Base-by-base conservation (phyloP, 2,113 vertebrate species). In the Notiomystis cincta region DNA sequence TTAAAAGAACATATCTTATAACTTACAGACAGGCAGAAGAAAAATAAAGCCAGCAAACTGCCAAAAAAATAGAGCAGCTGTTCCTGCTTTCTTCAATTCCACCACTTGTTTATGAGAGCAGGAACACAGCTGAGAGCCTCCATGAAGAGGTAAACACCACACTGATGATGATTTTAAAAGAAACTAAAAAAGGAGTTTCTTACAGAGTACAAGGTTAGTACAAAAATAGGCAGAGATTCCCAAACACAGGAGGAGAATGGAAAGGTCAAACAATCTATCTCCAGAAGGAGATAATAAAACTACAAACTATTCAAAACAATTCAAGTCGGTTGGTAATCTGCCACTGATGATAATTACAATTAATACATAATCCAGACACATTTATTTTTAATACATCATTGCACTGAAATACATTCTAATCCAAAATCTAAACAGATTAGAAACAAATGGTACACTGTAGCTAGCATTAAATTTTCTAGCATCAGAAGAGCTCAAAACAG, bases 221-320 rank as follows among this genome's bases (percentile, higher is more conserved):
- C 48, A 89, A 94, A 83, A 92, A 78, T 7, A 93, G 40, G 75
- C n/a, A 69, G 7, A 82, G 62, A 56, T 40, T 83, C 47, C 71
- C 31, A 77, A 69, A 66, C 51, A 72, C 50, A 58, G 20, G 19
- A 80, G 37, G 44, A 90, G 27, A 88, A 93, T 48, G 44, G 48
- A 71, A 95, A 93, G n/a, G 82, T 64, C 56, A 84, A 82, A 73
- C 16, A 78, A 77, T 3, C 15, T 64, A 9, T 88, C 94, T 86
- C 87, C 79, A 90, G 33, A 2, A 84, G 10, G 19, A 90, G 44
- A 51, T 56, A 58, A 37, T 79, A 62, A 75, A 73, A 65, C 35
- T 76, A 58, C 30, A 90, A 65, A 83, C 25, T 78, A 71, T 7
- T 70, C 11, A 78, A 82, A 92, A 88, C 56, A 67, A 23, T 69